phyloP scores from a whole-genome alignment of 2,113 vertebrate species.

The Todiramphus saurophagus region DNA sequence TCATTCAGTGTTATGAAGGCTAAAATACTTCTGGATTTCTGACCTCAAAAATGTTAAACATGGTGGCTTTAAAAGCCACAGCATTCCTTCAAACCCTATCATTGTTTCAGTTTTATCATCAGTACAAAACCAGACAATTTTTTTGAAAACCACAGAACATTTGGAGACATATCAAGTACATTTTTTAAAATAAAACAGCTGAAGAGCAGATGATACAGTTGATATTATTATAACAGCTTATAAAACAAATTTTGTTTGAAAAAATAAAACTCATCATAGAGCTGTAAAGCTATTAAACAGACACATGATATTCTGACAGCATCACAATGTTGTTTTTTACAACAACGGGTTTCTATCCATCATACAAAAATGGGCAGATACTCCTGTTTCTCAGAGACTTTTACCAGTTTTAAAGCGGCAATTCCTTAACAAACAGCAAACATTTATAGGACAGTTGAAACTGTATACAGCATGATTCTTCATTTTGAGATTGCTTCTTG shows the following conservation, averaged over 20 bases:
- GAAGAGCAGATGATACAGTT: slow-evolving; percentile 55
- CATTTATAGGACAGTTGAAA: not conserved
- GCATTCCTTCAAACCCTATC: slow-evolving; percentile 35
- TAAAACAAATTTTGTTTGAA: slow-evolving; percentile 32
- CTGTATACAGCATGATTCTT: not conserved
- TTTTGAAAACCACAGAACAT: slow-evolving; percentile 48
- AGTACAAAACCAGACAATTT: slow-evolving; percentile 45
- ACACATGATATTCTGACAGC: not conserved
- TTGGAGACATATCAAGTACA: slow-evolving; percentile 33
- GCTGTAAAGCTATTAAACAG: not conserved
- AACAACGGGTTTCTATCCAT: not conserved
- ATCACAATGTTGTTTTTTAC: not conserved
- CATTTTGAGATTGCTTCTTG: not conserved
- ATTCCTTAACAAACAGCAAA: not conserved
- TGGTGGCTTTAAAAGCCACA: not conserved
- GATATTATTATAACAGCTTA: slow-evolving; percentile 26
- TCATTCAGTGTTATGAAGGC: not conserved
- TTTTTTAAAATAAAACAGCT: slow-evolving; percentile 55
- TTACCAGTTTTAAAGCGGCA: not conserved
- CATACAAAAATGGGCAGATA: not conserved
- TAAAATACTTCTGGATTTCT: slow-evolving; percentile 26
- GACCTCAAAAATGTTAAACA: slow-evolving; percentile 54
- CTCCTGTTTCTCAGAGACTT: not conserved
- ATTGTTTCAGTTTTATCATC: slow-evolving; percentile 35
- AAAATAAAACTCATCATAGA: not conserved